Evolutionary conservation across 1,140 invertebrate species (phyloP), one percentile per base, ranked within the genome.

Genomic region (Trigoniulus corallinus): DNA sequence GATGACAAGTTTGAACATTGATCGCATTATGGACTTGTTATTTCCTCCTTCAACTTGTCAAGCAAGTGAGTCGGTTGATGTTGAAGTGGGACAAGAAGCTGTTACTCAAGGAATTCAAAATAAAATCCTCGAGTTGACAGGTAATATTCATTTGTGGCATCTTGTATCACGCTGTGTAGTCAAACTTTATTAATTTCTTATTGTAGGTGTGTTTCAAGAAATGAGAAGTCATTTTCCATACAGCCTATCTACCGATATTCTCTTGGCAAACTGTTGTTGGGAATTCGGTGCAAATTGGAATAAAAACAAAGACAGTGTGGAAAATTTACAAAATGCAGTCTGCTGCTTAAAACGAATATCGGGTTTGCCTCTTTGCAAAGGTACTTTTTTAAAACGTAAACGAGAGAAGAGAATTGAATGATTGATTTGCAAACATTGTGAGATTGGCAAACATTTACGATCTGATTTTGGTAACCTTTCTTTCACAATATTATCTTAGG

Each of bases 181-280:
- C n/a, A n/a, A n/a, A n/a, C n/a, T n/a, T n/a, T n/a, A n/a, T n/a
- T n/a, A n/a, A n/a, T n/a, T n/a, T n/a, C n/a, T n/a, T n/a, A n/a
- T n/a, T n/a, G n/a, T n/a, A n/a, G n/a, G n/a, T n/a, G n/a, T n/a
- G n/a, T n/a, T n/a, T n/a, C n/a, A n/a, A n/a, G n/a, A n/a, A n/a
- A n/a, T n/a, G n/a, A n/a, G n/a, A n/a, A n/a, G n/a, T 1, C 45
- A 53, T 4, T 71, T 73, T 56, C 70, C 70, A 2, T 61, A 67
- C 53, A 72, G 68, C 51, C 54, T 73, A 15, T 62, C 69, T 25
- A 61, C 66, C 52, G 71, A 74, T 58, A 60, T 67, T 0, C 50
- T 74, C 2, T 57, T 71, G 27, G 61, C 65, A 7, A 74, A 74
- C 55, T 66, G 68, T 58, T 61, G 62, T 46, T 73, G 72, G 72